Evolutionary conservation across 2,113 vertebrate species (phyloP).

Genomic region (Vidua chalybeata): DNA sequence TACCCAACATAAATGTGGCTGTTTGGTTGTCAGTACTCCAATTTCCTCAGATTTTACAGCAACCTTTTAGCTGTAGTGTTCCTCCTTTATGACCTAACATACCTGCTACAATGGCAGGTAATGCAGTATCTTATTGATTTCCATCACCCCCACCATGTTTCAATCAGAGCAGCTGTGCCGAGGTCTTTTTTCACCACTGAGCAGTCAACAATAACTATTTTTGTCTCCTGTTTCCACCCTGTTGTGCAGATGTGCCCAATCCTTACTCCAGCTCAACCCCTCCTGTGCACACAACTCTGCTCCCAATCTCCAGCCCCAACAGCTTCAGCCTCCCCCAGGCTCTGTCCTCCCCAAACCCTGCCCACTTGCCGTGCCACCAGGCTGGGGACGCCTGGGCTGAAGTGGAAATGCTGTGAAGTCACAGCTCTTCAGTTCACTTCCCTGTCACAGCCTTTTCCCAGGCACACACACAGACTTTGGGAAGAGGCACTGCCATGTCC

Average conservation of each 20-base stretch:
- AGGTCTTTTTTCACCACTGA: background rate
- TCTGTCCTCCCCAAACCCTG: background rate
- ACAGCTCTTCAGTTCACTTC: background rate
- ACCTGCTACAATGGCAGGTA: background rate
- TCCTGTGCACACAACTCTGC: fast-evolving
- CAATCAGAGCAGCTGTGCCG: background rate
- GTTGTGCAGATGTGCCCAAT: background rate
- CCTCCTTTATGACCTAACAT: background rate
- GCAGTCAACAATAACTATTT: background rate
- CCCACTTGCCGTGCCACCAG: background rate
- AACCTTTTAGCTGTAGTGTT: background rate
- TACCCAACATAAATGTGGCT: background rate
- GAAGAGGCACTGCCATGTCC: background rate
- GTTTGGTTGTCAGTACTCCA: background rate
- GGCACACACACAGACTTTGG: background rate
- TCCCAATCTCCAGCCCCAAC: background rate
- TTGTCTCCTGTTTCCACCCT: background rate
- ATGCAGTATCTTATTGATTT: background rate
- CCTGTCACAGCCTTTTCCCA: background rate
- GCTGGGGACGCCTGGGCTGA: background rate
- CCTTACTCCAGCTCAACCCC: background rate
- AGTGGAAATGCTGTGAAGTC: background rate
- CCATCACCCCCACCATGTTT: background rate
- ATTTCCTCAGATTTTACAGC: background rate
- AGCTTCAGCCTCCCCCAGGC: background rate